phyloP scores from a whole-genome alignment of 2,113 vertebrate species.

The Formicarius rufipectus region DNA sequence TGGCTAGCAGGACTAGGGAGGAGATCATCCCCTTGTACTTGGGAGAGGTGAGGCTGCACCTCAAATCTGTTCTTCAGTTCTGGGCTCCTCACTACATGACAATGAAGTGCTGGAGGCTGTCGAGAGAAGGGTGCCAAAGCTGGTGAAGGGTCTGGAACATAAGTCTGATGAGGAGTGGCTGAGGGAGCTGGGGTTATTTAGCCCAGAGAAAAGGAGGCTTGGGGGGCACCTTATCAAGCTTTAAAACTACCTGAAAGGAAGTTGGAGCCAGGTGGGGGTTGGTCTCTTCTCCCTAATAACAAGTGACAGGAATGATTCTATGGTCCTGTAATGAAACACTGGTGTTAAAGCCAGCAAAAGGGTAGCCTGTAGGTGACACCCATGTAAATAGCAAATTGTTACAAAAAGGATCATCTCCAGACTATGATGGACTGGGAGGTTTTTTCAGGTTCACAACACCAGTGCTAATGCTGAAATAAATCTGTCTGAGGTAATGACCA shows the following conservation, averaged over 20 bases:
- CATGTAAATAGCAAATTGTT: not conserved
- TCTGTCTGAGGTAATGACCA: not conserved
- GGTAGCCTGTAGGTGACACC: not conserved
- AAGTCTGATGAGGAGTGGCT: not conserved
- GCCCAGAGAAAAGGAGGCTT: not conserved
- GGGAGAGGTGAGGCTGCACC: not conserved
- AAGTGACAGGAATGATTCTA: not conserved
- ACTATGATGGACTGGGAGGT: not conserved
- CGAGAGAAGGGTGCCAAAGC: not conserved
- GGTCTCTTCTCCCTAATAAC: not conserved
- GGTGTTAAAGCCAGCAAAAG: not conserved
- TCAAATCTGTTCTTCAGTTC: not conserved
- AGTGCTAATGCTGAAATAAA: not conserved
- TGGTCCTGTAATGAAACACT: not conserved
- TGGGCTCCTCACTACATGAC: not conserved
- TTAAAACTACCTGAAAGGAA: fast-evolving
- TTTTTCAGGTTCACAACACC: not conserved
- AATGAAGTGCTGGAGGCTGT: fast-evolving
- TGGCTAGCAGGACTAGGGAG: not conserved
- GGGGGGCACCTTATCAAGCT: not conserved
- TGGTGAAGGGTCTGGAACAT: not conserved
- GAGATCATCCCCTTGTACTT: not conserved
- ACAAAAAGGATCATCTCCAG: not conserved
- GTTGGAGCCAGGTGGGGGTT: fast-evolving
- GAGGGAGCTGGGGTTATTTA: not conserved